These are phyloP conservation scores for Periphyllus acericola DNA, from an alignment of 2,888 invertebrate species.

Conservation along the genomic window DNA sequence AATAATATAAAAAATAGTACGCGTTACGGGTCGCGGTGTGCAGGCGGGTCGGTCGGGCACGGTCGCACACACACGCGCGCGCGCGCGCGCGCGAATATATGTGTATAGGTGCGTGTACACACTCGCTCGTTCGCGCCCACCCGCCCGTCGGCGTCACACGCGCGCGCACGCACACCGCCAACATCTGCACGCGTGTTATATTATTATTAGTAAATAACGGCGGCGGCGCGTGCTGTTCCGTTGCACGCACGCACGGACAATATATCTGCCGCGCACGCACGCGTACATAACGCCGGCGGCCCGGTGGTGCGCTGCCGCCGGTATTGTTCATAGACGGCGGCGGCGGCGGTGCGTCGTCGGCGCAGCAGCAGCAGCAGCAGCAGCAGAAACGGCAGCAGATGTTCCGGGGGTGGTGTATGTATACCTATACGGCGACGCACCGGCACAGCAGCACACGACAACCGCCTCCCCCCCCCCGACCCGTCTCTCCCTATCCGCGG, in stretches of 20 bases:
- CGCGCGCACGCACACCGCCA: background rate
- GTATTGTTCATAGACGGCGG: conserved; percentile 10
- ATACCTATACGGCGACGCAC: background rate
- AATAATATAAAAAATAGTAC: no score
- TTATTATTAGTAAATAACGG: conserved; percentile 44
- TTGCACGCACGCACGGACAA: background rate
- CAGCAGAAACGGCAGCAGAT: conserved; percentile 7
- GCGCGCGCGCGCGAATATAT: background rate
- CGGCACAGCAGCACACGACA: conserved; percentile 11
- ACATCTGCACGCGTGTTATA: conserved; percentile 30
- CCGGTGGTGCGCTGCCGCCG: conserved; percentile 16
- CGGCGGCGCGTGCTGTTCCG: conserved; percentile 7
- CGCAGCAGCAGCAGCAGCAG: background rate
- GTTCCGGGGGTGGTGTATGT: background rate
- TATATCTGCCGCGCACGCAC: background rate
- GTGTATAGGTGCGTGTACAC: background rate
- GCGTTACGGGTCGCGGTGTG: no score
- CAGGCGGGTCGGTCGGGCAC: no score
- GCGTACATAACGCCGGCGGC: background rate
- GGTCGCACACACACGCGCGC: no score
- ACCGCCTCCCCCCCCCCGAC: background rate
- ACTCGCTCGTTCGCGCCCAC: no score
- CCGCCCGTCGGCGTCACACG: background rate
- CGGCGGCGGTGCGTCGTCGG: background rate
- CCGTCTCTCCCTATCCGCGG: background rate